Conservation (phyloP, 2,797 vertebrate species). For the Dendrocincla fuliginosa region DNA sequence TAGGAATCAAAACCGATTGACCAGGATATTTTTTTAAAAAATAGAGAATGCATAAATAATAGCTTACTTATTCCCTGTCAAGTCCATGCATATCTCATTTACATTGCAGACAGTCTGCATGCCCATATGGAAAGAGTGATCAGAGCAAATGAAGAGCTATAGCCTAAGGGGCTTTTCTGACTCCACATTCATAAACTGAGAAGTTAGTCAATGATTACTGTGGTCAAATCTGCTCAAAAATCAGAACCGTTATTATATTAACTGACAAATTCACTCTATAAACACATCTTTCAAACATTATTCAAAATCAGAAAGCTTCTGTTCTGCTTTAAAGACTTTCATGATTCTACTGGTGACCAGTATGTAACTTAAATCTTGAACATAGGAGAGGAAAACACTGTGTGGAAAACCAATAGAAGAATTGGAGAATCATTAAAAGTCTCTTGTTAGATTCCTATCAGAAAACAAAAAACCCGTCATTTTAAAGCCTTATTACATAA, state of each 20-base stretch:
- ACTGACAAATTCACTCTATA: neutral
- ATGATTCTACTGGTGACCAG: neutral
- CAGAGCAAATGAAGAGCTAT: neutral
- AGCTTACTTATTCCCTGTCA: neutral
- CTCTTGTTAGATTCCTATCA: neutral
- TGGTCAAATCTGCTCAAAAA: slow-evolving; percentile 28
- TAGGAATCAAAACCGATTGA: neutral
- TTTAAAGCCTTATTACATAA: neutral
- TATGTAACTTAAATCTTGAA: neutral
- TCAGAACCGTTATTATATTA: neutral
- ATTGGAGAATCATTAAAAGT: neutral
- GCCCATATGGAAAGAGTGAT: slow-evolving; percentile 1
- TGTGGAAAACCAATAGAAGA: neutral
- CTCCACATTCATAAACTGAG: neutral
- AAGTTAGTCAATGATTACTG: slow-evolving; percentile 1
- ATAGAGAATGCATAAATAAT: neutral
- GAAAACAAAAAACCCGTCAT: neutral
- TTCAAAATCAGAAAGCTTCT: neutral
- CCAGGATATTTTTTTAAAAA: neutral
- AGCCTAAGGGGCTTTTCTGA: neutral
- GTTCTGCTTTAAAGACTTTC: neutral
- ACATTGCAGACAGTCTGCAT: neutral
- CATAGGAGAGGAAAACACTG: neutral
- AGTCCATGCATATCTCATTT: neutral
- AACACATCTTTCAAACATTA: neutral